These are phyloP conservation scores for Grammomys dolichurus DNA, from an alignment of 2,113 vertebrate genomes.

Conservation along the genomic window DNA sequence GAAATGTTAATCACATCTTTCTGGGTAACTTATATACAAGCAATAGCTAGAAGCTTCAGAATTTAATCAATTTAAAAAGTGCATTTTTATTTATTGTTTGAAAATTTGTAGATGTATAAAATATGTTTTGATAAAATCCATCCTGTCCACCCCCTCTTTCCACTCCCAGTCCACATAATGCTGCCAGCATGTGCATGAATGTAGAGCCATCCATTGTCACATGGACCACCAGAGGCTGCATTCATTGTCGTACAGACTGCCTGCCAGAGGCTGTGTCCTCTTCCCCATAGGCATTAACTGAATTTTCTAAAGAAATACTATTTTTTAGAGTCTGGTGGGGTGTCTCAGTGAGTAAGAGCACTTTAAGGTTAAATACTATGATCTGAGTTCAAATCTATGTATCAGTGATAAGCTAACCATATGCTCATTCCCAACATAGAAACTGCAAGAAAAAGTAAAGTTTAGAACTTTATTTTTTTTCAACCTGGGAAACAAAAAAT, in stretches of 20 bases:
- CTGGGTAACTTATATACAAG: not conserved
- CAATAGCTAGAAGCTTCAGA: not conserved
- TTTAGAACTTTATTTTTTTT: not conserved
- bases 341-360: not conserved
- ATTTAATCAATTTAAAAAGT: not conserved
- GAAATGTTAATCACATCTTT: constrained; percentile 4
- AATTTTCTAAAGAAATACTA: not conserved
- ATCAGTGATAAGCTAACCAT: not conserved
- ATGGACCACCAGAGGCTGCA: not conserved
- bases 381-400: not conserved
- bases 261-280: not conserved
- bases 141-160: not conserved
- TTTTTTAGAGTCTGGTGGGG: not conserved
- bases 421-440: not conserved
- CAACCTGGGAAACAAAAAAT: constrained; percentile 3
- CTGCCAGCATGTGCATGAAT: rapidly evolving
- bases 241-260: rapidly evolving
- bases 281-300: not conserved
- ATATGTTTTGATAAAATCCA: not conserved
- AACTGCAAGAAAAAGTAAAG: not conserved
- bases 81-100: not conserved
- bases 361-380: not conserved
- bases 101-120: not conserved
- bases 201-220: not conserved
- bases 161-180: not conserved